Percentiles rank a stretch among this genome's conserved stretches.
Conservation (phyloP, 2,113 vertebrate species). For the Crypturellus undulatus region DNA sequence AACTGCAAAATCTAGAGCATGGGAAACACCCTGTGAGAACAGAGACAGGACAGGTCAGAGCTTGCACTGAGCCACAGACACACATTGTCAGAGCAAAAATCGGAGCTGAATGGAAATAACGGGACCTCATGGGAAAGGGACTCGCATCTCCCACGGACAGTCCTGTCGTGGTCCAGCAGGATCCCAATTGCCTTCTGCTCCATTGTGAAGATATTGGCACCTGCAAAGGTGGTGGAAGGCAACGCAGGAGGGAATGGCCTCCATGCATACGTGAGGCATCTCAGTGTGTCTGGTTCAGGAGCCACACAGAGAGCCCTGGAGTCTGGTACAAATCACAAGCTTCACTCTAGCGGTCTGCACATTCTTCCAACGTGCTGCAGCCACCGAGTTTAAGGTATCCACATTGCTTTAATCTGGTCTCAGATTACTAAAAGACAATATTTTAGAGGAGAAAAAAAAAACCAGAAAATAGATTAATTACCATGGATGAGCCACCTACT, state of each 20-base stretch:
- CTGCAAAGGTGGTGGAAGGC: background rate
- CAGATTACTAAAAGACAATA: background rate
- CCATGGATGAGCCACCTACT: rapidly evolving
- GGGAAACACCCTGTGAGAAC: background rate
- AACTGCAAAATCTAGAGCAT: background rate
- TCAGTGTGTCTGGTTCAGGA: background rate
- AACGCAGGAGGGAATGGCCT: background rate
- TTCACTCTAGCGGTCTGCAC: background rate
- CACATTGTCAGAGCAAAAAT: background rate
- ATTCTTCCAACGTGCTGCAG: background rate
- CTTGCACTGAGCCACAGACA: background rate
- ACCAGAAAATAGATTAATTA: background rate
- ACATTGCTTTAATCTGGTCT: rapidly evolving
- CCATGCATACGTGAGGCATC: too few relatives aligned
- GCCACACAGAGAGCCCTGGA: rapidly evolving
- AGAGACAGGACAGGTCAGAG: background rate
- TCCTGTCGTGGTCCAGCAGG: background rate
- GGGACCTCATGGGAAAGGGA: background rate
- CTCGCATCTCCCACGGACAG: background rate
- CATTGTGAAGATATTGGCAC: background rate
- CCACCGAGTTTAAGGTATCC: background rate
- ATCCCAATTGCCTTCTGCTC: background rate
- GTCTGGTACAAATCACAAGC: rapidly evolving
- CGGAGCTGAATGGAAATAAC: background rate
- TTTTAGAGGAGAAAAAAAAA: too few relatives aligned